Conservation (phyloP, 2,113 vertebrate species). For the Pachyramphus minor region DNA sequence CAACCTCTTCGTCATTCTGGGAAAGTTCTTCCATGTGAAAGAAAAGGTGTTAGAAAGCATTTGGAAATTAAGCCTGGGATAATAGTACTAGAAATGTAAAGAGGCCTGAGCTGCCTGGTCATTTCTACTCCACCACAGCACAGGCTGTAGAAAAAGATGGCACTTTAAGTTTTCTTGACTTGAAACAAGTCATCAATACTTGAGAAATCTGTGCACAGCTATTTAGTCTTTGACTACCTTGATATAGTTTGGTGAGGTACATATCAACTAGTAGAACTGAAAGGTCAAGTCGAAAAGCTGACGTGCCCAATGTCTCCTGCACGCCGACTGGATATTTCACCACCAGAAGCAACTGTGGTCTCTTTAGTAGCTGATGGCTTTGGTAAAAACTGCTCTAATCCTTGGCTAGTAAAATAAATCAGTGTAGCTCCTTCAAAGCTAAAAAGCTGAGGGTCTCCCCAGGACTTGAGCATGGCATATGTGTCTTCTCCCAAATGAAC, state of each 20-base stretch:
- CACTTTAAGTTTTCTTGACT: background rate
- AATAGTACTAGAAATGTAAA: background rate
- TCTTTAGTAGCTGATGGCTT: background rate
- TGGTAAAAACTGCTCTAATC: background rate
- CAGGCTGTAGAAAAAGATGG: background rate
- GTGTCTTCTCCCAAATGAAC: background rate
- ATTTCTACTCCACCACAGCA: background rate
- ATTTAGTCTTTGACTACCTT: background rate
- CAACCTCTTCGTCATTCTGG: background rate
- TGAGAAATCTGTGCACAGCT: background rate
- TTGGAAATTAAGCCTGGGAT: background rate
- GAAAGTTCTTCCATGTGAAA: background rate
- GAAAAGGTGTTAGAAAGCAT: background rate
- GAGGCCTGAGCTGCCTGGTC: background rate
- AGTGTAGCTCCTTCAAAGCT: background rate
- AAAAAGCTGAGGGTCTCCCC: background rate
- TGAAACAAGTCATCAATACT: background rate
- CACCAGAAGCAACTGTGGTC: background rate
- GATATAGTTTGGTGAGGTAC: background rate
- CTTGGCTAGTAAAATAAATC: background rate
- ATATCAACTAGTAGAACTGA: background rate
- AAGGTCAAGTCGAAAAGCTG: background rate
- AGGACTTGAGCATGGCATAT: rapidly evolving
- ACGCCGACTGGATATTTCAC: background rate
- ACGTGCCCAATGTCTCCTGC: background rate